Evolutionary conservation across 2,797 vertebrate species (phyloP), one percentile per base, ranked within the genome.

Genomic region (Dendrocincla fuliginosa): DNA sequence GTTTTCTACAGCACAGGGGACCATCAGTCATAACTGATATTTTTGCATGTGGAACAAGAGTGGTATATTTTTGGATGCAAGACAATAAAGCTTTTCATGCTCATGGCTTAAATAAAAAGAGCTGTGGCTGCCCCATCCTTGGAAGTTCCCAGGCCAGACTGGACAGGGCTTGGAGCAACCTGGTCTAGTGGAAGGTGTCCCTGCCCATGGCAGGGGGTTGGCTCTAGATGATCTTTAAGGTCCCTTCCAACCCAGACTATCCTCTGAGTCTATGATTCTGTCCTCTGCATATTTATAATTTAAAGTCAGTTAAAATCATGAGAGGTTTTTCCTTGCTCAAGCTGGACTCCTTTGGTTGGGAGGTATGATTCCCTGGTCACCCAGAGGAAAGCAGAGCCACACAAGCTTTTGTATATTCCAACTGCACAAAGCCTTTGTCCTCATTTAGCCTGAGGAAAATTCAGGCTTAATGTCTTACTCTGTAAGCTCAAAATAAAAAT

Each of bases 401-500:
- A 5, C 42, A 39, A 68, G 9, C 32, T 39, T 93, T 70, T 11
- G 0, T 41, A 4, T 6, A 23, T 39, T 80, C 9, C 35, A 32
- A 0, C 28, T 69, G 52, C 44, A 25, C 5, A 0, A 27, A 61
- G 32, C 18, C 7, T 79, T 70, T 49, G 33, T 37, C 15, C 53
- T 90, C 13, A 4, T 61, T 90, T 73, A 84, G 32, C 80, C 55
- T 70, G 47, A 59, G 65, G 39, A 70, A 68, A 65, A 14, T 37
- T 87, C 61, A 25, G 59, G 49, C 47, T 7, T 75, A 68, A 41
- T 71, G n/a, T 90, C 57, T 52, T 56, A 73, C n/a, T 6, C 2
- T 33, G 37, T 50, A 80, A 93, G 24, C 44, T 70, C 41, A 89
- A 91, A 88, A 88, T 87, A 75, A 88, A 91, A 92, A 73, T 59